Percentiles rank a stretch among this genome's conserved stretches.
phyloP scores from a whole-genome alignment of 2,797 vertebrate genomes.

The Mareca strepera region DNA sequence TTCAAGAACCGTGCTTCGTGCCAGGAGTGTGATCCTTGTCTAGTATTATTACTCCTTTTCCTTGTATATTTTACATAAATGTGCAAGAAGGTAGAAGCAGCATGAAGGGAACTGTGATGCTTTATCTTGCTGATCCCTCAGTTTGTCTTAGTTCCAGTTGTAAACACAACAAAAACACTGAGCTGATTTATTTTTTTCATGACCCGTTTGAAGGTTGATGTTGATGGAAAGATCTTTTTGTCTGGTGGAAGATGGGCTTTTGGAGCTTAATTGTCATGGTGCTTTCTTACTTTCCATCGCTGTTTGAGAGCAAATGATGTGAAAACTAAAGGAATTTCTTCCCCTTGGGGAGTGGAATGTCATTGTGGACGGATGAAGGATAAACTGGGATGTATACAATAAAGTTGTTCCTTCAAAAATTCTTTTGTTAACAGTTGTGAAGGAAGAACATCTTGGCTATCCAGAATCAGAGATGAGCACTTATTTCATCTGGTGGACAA shows the following conservation, averaged over 20 bases:
- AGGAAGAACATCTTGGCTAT: not conserved
- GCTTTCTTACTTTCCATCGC: rapidly evolving
- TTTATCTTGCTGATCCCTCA: not conserved
- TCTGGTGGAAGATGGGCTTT: not conserved
- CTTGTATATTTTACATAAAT: not conserved
- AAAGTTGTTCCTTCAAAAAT: not conserved
- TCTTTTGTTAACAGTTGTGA: not conserved
- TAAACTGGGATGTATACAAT: not conserved
- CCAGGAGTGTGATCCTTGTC: not conserved
- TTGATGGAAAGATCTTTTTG: not conserved
- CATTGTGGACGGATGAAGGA: not conserved
- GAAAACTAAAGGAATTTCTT: not conserved
- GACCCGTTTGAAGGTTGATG: not conserved
- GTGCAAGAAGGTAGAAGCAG: not conserved
- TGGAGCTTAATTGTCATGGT: not conserved
- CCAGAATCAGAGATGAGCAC: not conserved
- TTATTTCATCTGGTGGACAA: not conserved
- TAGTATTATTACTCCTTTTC: not conserved
- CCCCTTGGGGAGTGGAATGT: not conserved
- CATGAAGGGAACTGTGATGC: not conserved
- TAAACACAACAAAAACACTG: not conserved
- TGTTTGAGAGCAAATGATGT: not conserved
- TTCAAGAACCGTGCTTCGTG: not conserved
- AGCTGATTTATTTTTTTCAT: not conserved
- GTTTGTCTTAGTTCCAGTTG: not conserved